Base-by-base conservation (phyloP, 2,888 invertebrate genomes). In the Folsomia manolachei region DNA sequence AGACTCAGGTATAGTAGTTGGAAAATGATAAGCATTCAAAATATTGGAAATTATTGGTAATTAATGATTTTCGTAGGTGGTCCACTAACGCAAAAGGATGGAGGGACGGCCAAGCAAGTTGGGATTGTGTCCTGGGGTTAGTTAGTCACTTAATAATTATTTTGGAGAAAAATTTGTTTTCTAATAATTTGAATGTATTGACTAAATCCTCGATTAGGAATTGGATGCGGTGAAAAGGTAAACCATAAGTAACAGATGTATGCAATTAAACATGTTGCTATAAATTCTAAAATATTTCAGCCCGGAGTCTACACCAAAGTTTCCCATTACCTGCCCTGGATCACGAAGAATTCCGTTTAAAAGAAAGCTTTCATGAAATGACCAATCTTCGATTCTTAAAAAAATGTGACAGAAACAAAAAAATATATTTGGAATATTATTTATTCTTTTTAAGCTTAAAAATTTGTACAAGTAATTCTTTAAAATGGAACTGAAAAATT, bases 191-290 rank as follows among this genome's bases (percentile, higher is more conserved):
- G 18, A 11, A 11, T 51, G 9, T 51, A n/a, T n/a, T n/a, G n/a
- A n/a, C n/a, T n/a, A n/a, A n/a, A n/a, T 94, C 65, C 94, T 94
- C 24, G 93, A n/a, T 94, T 94, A 94, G 94, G 94, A 75, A 94
- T 94, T 81, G 94, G 94, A 52, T 94, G 94, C 83, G 94, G 94
- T 69, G 93, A 94, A 85, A 66, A 66, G 52, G 52, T 52, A 39
- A 19, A 23, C 39, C 14, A 39, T 39, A 39, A 39, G 39, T 39
- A 4, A 39, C 14, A n/a, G n/a, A n/a, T n/a, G n/a, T n/a, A n/a
- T n/a, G n/a, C n/a, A n/a, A n/a, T n/a, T n/a, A n/a, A n/a, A n/a
- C n/a, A n/a, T n/a, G n/a, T n/a, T n/a, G n/a, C 39, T 39, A 39
- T 39, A 39, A 39, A 39, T 39, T 39, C n/a, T 39, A 39, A 9